Base-by-base conservation (phyloP, 2,888 invertebrate species). In the Agonopterix arenella region DNA sequence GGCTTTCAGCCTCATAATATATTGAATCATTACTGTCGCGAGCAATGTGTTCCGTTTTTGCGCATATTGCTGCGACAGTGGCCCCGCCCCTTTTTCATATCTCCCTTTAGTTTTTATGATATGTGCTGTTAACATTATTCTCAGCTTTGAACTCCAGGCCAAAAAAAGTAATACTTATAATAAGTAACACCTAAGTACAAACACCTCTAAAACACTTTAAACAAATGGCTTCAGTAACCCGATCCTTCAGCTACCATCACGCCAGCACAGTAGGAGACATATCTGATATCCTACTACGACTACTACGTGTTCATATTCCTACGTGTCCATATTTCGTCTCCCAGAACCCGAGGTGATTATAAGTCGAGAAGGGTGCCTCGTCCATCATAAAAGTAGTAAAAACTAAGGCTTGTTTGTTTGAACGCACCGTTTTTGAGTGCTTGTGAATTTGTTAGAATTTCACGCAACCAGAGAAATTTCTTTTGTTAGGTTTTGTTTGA, bases 351-450 rank as follows among this genome's bases (percentile, higher is more conserved):
- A 52, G 62, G 63, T 70, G 69, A 73, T 77, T 70, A 73, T 61
- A 50, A 47, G 36, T 28, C 28, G 5, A 28, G 28, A 28, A 40
- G 75, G 76, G 79, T 75, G 79, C 73, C 62, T 73, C 76, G 74
- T 79, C 70, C 68, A 76, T 82, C 80, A 81, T 78, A 77, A 66
- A 55, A 54, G 56, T 68, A 73, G 68, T 82, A 78, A 80, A 76
- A 76, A 71, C 69, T 58, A 60, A 61, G 59, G 62, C 69, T 65
- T 72, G 65, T 62, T 18, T 18, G 59, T 59, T 48, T 62, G 62
- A 68, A 66, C 68, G 66, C 61, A 59, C 57, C 64, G 63, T 54
- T 63, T 63, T 64, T 68, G 66, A 69, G 78, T 76, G 63, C 53
- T 63, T 63, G 64, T 68, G 66, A 70, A 78, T 76, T 76, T 76